Evolutionary conservation across 2,113 vertebrate species (phyloP), one percentile per base, ranked within the genome.

Genomic region (Menura novaehollandiae): DNA sequence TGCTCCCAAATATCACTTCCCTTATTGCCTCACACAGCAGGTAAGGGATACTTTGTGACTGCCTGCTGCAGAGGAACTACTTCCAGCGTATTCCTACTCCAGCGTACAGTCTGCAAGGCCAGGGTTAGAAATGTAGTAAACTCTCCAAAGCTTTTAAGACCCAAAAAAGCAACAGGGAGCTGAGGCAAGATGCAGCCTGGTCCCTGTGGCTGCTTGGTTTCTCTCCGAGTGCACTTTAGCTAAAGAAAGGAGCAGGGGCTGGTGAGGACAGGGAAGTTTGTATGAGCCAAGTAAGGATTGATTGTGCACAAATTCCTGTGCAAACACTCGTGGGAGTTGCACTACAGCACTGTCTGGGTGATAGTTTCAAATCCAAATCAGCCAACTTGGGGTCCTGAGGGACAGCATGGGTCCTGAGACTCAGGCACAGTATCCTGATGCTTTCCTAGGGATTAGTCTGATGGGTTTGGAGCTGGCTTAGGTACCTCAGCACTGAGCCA

Each of bases 1-100:
- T 88, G 74, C 89, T 81, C 63, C 93, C 93, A 95, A 95, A 94
- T 95, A 92, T 85, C 96, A 89, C 76, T 73, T 86, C 83, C 83
- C 86, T 81, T 43, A 58, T 24, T 85, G 86, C 62, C 64, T 75
- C 2, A 2, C 6, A 4, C 64, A 84, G 82, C 73, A 86, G 92
- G 83, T 78, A 74, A 75, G 68, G 28, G 75, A 81, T 78, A 73
- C 46, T 92, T 51, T 76, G 59, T 3, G 9, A 52, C 62, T 53
- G 53, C 46, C 62, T 89, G 56, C 73, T 81, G 90, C 90, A 88
- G 75, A 91, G 47, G 33, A 88, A 35, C n/a, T 56, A 56, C 83
- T 75, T 60, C 41, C 49, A 78, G 60, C 80, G 88, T 56, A 10
- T 39, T 53, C 52, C 52, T 93, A 27, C 52, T 84, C 52, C 13